Evolutionary conservation across 2,888 invertebrate species (phyloP).

Genomic region (Colostygia pectinataria): DNA sequence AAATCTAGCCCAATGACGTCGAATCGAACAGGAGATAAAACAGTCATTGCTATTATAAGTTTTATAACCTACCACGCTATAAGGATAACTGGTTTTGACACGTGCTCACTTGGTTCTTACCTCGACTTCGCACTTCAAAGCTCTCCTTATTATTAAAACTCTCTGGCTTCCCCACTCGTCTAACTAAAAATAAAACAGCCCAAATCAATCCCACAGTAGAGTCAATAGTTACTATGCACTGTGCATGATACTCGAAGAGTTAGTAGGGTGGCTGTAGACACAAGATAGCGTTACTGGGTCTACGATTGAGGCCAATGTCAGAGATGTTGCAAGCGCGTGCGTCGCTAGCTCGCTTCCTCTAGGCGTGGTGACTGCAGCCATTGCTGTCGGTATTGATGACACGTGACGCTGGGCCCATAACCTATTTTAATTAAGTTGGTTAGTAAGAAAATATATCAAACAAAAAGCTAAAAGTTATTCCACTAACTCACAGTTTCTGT

Average conservation of each 20-base stretch:
- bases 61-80: no score
- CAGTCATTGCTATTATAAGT: no score
- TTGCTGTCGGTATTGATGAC: no score
- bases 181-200: slow-evolving; percentile 12
- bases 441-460: no score
- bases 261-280: slow-evolving; percentile 39
- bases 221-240: not conserved
- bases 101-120: no score
- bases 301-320: slow-evolving; percentile 75
- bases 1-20: no score
- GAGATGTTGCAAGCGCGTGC: slow-evolving; percentile 69
- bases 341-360: slow-evolving; percentile 71
- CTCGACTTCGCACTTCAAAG: not conserved
- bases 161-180: not conserved
- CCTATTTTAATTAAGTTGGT: no score
- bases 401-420: no score
- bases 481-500: no score
- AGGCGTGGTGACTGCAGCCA: slow-evolving; percentile 14
- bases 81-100: no score
- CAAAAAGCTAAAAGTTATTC: no score
- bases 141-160: not conserved
- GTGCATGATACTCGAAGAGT: slow-evolving; percentile 15
- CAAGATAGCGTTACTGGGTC: slow-evolving; percentile 76
- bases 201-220: slow-evolving; percentile 18
- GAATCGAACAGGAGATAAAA: no score